Conservation (phyloP, 2,797 vertebrate genomes). For the Sternotherus odoratus region DNA sequence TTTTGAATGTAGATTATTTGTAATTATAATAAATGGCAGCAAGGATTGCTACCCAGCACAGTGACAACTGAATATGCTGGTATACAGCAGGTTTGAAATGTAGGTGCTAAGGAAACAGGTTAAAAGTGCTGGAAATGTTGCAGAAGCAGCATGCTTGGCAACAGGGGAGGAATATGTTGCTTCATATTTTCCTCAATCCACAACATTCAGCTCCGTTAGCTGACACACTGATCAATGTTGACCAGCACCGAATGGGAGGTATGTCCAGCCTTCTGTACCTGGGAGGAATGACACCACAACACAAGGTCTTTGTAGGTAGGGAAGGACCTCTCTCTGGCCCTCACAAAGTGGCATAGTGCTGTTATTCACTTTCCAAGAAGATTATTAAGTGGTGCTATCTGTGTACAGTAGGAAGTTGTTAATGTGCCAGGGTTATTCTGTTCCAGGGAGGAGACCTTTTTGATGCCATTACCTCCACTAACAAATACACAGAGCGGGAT, state of each 20-base stretch:
- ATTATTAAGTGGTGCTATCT: neutral
- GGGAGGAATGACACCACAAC: neutral
- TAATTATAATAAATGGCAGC: neutral
- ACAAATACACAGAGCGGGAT: constrained; percentile 96
- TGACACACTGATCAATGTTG: neutral
- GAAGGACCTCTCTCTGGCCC: neutral
- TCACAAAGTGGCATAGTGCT: neutral
- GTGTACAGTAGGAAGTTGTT: constrained; percentile 7
- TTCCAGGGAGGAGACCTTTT: constrained; percentile 96
- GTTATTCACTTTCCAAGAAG: neutral
- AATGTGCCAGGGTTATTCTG: constrained; percentile 42
- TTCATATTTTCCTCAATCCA: neutral
- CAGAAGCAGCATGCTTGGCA: neutral
- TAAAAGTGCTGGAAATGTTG: neutral
- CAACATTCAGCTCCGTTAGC: neutral
- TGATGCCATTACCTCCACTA: constrained; percentile 96
- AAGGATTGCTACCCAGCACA: rapidly evolving
- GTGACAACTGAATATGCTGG: neutral
- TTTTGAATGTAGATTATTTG: neutral
- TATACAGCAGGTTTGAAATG: neutral
- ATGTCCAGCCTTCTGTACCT: neutral
- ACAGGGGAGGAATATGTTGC: neutral
- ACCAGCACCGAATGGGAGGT: neutral
- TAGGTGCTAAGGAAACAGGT: neutral
- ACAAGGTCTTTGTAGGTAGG: neutral